Percentiles rank a stretch among this genome's conserved stretches.
These are phyloP conservation scores for Cyrtodaria siliqua DNA, from an alignment of 2,888 invertebrate species.

Conservation along the genomic window DNA sequence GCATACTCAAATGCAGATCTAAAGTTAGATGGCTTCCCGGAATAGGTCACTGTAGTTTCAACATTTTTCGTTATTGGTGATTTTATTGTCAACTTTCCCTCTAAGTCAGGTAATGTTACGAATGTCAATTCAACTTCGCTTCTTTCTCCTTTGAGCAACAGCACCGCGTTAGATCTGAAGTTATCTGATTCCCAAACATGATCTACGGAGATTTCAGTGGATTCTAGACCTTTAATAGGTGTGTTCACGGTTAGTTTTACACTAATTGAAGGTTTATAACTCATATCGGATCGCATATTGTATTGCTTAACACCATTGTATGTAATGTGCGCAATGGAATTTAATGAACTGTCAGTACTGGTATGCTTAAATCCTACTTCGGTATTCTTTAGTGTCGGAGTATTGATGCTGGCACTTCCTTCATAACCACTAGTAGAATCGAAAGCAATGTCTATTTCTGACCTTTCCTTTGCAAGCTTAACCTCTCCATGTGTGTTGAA, in stretches of 20 bases:
- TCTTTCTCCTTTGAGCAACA: conserved; percentile 38
- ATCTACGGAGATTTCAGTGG: conserved; percentile 34
- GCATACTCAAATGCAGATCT: conserved; percentile 13
- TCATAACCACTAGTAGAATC: conserved; percentile 24
- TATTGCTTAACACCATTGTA: conserved; percentile 33
- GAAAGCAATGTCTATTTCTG: conserved; percentile 20
- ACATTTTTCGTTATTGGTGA: conserved; percentile 48
- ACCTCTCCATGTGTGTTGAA: conserved; percentile 33
- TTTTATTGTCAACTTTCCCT: conserved; percentile 35
- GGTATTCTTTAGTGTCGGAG: conserved; percentile 25
- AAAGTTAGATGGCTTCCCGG: conserved; percentile 26
- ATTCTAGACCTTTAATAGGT: conserved; percentile 50
- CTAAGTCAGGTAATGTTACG: conserved; percentile 32
- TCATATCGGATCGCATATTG: conserved; percentile 39
- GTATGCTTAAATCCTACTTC: conserved; percentile 29
- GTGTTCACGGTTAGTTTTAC: conserved; percentile 35
- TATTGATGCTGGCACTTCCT: conserved; percentile 17
- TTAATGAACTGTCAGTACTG: conserved; percentile 4
- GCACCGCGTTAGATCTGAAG: conserved; percentile 47
- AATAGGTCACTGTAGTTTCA: conserved; percentile 22
- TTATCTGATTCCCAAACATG: conserved; percentile 44
- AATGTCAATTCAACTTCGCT: conserved; percentile 50
- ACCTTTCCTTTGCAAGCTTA: conserved; percentile 5
- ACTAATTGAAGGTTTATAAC: conserved; percentile 16
- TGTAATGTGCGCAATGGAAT: conserved; percentile 12